Evolutionary conservation across 2,888 invertebrate species (phyloP), one percentile per base, ranked within the genome.

Genomic region (Eumacrocentrus americanus): DNA sequence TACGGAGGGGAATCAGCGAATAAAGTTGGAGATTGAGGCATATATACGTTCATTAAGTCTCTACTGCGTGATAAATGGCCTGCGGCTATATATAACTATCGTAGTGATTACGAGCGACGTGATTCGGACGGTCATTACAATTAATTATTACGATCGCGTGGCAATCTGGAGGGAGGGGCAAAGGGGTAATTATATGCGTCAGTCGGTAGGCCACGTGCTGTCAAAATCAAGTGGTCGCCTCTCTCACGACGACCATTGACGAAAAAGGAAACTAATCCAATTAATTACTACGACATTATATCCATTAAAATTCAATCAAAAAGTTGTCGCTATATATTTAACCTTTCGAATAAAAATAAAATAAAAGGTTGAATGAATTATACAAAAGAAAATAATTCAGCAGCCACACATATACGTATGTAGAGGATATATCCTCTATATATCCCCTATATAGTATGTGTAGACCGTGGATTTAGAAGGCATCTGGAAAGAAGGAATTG

Each of bases 111-210:
- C 38, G 44, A 44, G 18, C 44, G 29, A 42, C 51, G 29, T 37
- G 42, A 42, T 55, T 57, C 42, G 34, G 37, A 46, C 46, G 29
- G 57, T 62, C 58, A 55, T 62, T 54, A 62, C 47, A 47, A 60
- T 64, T 61, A 61, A 59, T 62, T 55, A 64, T 52, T 51, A 42
- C 60, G 57, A 50, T 62, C 53, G 53, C 48, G 58, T 54, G 58
- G 22, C 56, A 38, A 44, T 56, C 16, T 23, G n/a, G 37, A 53
- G 6, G 25, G 23, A n/a, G n/a, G n/a, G n/a, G 47, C 25, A 29
- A 53, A 48, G 23, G 14, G 22, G 42, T 52, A 50, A 38, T 58
- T 50, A 29, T 23, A 25, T 22, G 7, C 23, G 18, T 9, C 52
- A 37, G 12, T 35, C 37, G 29, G 18, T 25, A n/a, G 35, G 11